Evolutionary conservation across 2,888 invertebrate genomes (phyloP), one percentile per base, ranked within the genome.

Genomic region (Serripes groenlandicus): DNA sequence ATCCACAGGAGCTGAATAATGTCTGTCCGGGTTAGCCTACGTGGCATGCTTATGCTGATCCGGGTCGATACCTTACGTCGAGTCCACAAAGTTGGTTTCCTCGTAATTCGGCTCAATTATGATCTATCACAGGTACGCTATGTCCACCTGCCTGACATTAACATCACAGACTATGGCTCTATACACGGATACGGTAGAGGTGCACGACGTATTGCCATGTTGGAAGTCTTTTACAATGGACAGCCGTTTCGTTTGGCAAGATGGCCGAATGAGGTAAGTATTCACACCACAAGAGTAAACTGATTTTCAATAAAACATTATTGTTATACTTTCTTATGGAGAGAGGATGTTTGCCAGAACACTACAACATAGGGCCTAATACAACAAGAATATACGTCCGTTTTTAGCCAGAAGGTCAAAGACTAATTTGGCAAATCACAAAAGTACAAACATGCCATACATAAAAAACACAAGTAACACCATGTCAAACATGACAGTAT

Each of bases 211-310:
- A 62, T 66, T 21, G 86, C 89, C 15, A 87, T 85, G 4, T 56
- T 89, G 11, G 90, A 90, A 75, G 72, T 90, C 9, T 90, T 88
- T 37, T 85, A 80, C 42, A 90, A 90, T 75, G 87, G 87, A 23
- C 72, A 73, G 35, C 86, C 89, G 0, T 60, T 89, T 0, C 73
- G 75, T 1, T 75, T 90, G 21, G 86, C 90, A 11, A 76, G 81
- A 73, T 90, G 88, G 88, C 90, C 90, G 2, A 88, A 90, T 42
- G 35, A 84, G 34, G 62, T 62, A 34, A n/a, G n/a, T n/a, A n/a
- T n/a, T n/a, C n/a, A n/a, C n/a, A n/a, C n/a, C n/a, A n/a, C n/a
- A n/a, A n/a, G n/a, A n/a, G n/a, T n/a, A n/a, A n/a, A n/a, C n/a
- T n/a, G n/a, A n/a, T n/a, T n/a, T n/a, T n/a, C n/a, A n/a, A n/a